Base-by-base conservation (phyloP, 1,140 invertebrate species). In the Polypedilum pembai region DNA sequence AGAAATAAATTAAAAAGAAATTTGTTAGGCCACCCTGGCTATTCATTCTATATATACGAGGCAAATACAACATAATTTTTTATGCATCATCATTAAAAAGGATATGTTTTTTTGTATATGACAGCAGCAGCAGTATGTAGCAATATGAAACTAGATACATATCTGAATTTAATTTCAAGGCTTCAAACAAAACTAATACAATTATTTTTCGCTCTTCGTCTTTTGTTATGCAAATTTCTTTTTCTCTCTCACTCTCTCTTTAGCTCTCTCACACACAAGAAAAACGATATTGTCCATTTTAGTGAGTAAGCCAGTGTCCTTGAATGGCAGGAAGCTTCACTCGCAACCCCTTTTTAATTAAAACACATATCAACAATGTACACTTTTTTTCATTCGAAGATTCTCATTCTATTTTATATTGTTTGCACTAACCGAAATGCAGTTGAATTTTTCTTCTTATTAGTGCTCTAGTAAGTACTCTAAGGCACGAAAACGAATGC, bases 31-130 rank as follows among this genome's bases (percentile, higher is more conserved):
- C 24, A 33, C 24, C 24, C 24, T 33, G 24, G 24, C 2, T 33
- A 33, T 33, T 33, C 24, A 3, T 33, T 33, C 5, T 33, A 33
- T 33, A 33, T 33, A 33, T 1, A 15, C 0, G 4, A 56, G 12
- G 8, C 45, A 56, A 56, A 56, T 12, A 56, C n/a, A 56, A 56
- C 12, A 56, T 12, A 56, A n/a, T 56, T 56, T 56, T 56, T 56
- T 56, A 56, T 56, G 45, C 45, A n/a, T n/a, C 45, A 56, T 56
- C 45, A 56, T 56, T n/a, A 56, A 56, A 45, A 56, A 56, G 45
- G 45, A 56, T 56, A 56, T 56, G 45, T 12, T 56, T 56, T 56
- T 56, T 12, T 56, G 45, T 56, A 56, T 56, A 12, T 56, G 45
- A 33, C n/a, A 56, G 41, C 45, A 56, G 10, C 45, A n/a, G n/a